phyloP scores from a whole-genome alignment of 2,888 invertebrate genomes.

The Tetrapedia diversipes region DNA sequence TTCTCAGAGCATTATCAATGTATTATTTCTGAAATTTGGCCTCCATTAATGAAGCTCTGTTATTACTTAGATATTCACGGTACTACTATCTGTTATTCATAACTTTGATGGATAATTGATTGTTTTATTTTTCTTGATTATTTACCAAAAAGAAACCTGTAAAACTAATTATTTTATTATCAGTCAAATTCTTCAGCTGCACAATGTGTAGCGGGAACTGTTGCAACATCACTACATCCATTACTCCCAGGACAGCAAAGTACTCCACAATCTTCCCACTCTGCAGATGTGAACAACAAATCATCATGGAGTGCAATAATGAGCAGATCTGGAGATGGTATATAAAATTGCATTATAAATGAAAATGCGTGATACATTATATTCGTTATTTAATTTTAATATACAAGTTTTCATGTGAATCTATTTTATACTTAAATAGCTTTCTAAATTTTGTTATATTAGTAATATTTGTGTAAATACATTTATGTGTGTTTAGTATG shows the following conservation, averaged over 20 bases:
- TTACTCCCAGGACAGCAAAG: conserved; percentile 80
- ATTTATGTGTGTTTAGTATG: too few species aligned
- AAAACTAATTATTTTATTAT: conserved; percentile 32
- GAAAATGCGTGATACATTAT: not conserved
- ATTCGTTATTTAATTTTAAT: not conserved
- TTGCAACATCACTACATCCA: conserved; percentile 75
- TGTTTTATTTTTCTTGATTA: too few species aligned
- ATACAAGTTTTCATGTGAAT: not conserved
- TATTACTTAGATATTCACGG: too few species aligned
- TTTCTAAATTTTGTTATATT: not conserved
- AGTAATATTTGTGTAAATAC: too few species aligned
- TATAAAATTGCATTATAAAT: not conserved
- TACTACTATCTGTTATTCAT: too few species aligned
- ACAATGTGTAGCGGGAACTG: conserved; percentile 79
- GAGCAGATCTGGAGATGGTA: conserved; percentile 81
- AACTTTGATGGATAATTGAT: too few species aligned
- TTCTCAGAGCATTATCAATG: too few species aligned
- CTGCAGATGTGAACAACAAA: conserved; percentile 79
- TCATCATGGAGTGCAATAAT: conserved; percentile 83
- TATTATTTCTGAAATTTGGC: too few species aligned
- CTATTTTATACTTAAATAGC: not conserved
- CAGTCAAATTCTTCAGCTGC: conserved; percentile 79
- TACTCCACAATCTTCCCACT: conserved; percentile 76
- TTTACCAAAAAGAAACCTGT: not conserved
- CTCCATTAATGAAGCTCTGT: too few species aligned